Conservation (phyloP, 2,113 vertebrate genomes). For the Leucosticte australis region DNA sequence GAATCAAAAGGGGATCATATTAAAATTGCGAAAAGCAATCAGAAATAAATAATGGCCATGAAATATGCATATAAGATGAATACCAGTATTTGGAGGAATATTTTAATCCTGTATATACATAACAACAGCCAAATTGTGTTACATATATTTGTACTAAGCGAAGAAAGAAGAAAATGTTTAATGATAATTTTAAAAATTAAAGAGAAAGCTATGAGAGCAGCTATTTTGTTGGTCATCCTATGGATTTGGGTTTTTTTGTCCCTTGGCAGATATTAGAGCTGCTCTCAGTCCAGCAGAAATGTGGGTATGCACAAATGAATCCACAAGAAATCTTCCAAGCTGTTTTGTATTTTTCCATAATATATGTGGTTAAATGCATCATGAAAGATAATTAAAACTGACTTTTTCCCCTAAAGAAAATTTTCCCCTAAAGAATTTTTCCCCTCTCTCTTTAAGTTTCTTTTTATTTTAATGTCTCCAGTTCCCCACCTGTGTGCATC, state of each 20-base stretch:
- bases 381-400: neutral
- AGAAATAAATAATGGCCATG: neutral
- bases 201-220: fast-evolving
- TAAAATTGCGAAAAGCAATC: neutral
- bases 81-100: neutral
- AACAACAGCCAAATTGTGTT: neutral
- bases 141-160: neutral
- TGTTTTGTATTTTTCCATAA: neutral
- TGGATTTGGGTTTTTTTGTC: neutral
- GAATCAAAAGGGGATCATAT: neutral
- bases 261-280: neutral
- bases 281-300: neutral
- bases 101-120: neutral
- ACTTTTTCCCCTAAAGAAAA: neutral
- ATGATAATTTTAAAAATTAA: neutral
- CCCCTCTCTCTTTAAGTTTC: neutral
- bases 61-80: neutral
- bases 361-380: neutral
- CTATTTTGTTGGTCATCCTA: neutral
- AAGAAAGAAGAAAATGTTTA: neutral
- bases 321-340: neutral
- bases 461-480: neutral
- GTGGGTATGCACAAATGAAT: neutral
- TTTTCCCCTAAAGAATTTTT: too few species aligned
- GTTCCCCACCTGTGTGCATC: neutral